phyloP scores from a whole-genome alignment of 2,113 vertebrate species.

The Pachyramphus minor region DNA sequence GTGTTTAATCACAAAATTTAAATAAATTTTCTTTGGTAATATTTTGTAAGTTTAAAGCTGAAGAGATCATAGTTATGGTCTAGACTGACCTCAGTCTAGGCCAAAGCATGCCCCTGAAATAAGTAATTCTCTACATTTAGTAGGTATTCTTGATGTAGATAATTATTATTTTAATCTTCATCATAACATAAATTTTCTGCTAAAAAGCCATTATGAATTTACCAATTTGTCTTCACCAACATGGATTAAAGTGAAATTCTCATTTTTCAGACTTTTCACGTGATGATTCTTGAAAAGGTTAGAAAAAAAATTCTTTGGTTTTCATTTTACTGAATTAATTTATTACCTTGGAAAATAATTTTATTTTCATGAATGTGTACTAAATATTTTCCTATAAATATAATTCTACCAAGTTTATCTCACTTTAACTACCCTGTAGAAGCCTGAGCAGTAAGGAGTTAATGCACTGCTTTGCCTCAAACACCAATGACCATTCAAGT shows the following conservation, averaged over 20 bases:
- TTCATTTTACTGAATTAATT: background rate
- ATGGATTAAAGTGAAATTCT: background rate
- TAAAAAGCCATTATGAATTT: background rate
- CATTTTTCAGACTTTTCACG: background rate
- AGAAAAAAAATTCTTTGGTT: background rate
- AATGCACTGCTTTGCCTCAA: background rate
- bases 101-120: background rate
- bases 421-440: background rate
- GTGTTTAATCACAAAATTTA: background rate
- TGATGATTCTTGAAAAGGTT: background rate
- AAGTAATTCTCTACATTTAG: background rate
- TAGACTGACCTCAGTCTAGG: background rate
- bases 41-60: background rate
- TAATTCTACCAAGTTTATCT: background rate
- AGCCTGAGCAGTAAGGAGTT: background rate
- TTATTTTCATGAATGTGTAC: background rate
- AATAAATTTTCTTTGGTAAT: background rate
- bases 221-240: background rate
- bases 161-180: background rate
- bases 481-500: background rate
- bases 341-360: background rate
- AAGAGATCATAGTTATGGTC: background rate
- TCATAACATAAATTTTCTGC: fast-evolving
- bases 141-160: background rate
- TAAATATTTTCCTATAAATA: background rate